Evolutionary conservation across 1,140 invertebrate genomes (phyloP), one percentile per base, ranked within the genome.

Genomic region (Cyrtorhinus lividipennis): DNA sequence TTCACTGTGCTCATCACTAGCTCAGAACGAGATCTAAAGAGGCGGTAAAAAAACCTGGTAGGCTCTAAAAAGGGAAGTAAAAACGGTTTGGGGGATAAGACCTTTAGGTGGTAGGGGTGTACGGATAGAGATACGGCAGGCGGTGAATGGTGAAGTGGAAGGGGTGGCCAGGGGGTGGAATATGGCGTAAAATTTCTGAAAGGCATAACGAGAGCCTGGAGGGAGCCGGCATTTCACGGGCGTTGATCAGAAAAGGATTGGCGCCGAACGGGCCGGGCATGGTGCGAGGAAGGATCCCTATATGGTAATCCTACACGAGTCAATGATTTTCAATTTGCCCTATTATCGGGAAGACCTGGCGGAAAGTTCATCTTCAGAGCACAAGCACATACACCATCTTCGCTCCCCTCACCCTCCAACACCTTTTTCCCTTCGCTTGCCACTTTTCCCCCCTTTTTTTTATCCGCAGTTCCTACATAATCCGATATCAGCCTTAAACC

Each of bases 301-400:
- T 44, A 61, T 61, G 60, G 60, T 61, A 61, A 61, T 61, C 23
- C 60, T 22, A 3, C 10, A 38, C 60, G 60, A 30, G 23, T 48
- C 60, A 61, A 61, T 61, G 60, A 61, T 53, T 61, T 61, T 61
- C 60, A 61, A 61, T 61, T 61, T 46, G 10, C 60, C 44, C 44
- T 61, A 61, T 61, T 61, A 61, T 24, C 27, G 20, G 10, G n/a
- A 53, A 44, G 30, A 53, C 48, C 48, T 53, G 48, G 48, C 20
- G 48, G 48, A 53, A 53, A 53, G 48, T 53, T 53, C 48, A 53
- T 53, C 48, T 53, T 53, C 12, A 22, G 20, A 44, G 8, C 8
- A 44, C 12, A 8, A 20, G 48, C 10, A 22, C 5, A 20, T 13
- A 20, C 48, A 5, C 20, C 48, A 5, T 53, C 48, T 53, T 20